Evolutionary conservation across 2,113 vertebrate genomes (phyloP).

Genomic region (Pseudopipra pipra): DNA sequence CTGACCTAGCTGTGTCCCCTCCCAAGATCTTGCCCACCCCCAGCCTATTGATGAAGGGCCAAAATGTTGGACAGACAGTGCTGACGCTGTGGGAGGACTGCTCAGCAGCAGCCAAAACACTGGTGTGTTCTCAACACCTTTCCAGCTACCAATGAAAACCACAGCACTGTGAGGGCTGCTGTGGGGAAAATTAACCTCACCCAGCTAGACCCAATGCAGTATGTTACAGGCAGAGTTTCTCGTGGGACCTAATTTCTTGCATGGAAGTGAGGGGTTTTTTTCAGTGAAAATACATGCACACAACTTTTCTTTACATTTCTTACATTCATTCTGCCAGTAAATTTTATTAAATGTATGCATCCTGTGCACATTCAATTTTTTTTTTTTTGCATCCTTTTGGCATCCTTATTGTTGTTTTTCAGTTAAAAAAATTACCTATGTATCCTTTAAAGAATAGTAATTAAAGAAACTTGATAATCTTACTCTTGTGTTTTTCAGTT

Average conservation of each 20-base stretch:
- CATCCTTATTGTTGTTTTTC: not conserved
- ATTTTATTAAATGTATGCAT: not conserved
- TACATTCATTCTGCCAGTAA: not conserved
- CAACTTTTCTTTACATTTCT: not conserved
- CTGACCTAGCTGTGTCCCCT: not conserved
- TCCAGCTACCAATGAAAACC: not conserved
- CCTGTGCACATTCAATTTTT: not conserved
- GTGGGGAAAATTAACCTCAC: not conserved
- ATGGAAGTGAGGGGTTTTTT: not conserved
- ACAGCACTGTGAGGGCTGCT: not conserved
- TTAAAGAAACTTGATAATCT: not conserved
- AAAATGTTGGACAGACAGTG: rapidly evolving
- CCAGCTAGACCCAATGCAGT: conserved; percentile 47
- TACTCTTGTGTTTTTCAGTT: not conserved
- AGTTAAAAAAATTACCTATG: rapidly evolving
- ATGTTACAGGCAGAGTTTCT: not conserved
- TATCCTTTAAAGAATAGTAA: not conserved
- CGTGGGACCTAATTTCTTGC: not conserved
- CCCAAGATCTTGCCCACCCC: not conserved
- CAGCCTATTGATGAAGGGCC: not conserved
- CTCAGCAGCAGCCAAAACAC: not conserved
- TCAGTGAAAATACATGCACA: not conserved
- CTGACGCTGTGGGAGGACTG: not conserved
- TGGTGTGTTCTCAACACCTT: not conserved
- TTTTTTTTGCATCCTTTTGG: not conserved